Percentiles rank a stretch among this genome's conserved stretches.
These are phyloP conservation scores for Schizotus pectinicornis DNA, from an alignment of 2,888 invertebrate genomes.

Conservation along the genomic window DNA sequence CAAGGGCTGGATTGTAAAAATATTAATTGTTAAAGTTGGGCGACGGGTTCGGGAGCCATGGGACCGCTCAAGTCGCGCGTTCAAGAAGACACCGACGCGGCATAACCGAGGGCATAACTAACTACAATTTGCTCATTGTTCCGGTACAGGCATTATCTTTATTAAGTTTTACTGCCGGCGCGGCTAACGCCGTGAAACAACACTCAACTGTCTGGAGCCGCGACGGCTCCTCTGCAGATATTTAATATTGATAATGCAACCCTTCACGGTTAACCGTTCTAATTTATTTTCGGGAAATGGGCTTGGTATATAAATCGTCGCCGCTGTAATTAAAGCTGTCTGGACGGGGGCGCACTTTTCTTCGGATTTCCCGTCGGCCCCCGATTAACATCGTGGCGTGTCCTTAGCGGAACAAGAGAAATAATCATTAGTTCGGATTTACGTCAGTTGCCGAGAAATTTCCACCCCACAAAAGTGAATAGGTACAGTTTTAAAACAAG, in stretches of 20 bases:
- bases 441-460: too few relatives aligned
- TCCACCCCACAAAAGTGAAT: too few relatives aligned
- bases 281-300: constrained; percentile 50
- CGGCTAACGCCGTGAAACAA: constrained; percentile 47
- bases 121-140: constrained; percentile 57
- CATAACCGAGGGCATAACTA: constrained; percentile 45
- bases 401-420: too few relatives aligned
- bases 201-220: constrained; percentile 49
- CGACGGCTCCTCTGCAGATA: constrained; percentile 48
- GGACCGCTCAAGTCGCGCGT: constrained; percentile 41
- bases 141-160: constrained; percentile 56
- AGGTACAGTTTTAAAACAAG: too few relatives aligned
- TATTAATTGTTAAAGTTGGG: constrained; percentile 57
- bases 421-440: too few relatives aligned
- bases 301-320: constrained; percentile 45
- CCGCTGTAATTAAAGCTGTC: constrained; percentile 48
- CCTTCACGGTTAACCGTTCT: constrained; percentile 47
- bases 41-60: constrained; percentile 43
- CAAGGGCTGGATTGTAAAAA: constrained; percentile 55
- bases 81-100: constrained; percentile 29
- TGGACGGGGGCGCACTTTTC: constrained; percentile 7
- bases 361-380: too few relatives aligned
- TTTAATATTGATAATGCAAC: constrained; percentile 55
- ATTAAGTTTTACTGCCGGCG: constrained; percentile 54
- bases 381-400: too few relatives aligned